Conservation (phyloP, 2,113 vertebrate genomes). For the Callaeas wilsoni region DNA sequence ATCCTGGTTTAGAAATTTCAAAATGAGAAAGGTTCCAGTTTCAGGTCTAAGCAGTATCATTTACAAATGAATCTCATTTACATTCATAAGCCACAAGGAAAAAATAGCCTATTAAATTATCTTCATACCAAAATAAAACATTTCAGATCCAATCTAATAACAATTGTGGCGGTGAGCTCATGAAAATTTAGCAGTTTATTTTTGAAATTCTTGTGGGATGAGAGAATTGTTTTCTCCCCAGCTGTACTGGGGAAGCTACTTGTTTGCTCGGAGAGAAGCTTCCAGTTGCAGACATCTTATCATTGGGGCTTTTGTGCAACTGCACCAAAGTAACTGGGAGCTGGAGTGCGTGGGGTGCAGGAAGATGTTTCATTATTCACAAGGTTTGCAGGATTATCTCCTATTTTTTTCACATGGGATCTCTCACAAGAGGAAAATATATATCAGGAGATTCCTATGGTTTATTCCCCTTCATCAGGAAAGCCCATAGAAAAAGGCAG, state of each 20-base stretch:
- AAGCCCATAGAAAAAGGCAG: neutral
- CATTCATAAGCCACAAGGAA: neutral
- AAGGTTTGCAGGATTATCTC: neutral
- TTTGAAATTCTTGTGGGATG: neutral
- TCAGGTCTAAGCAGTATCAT: neutral
- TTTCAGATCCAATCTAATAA: neutral
- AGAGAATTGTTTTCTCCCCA: neutral
- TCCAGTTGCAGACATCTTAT: neutral
- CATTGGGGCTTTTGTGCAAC: neutral
- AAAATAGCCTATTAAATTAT: neutral
- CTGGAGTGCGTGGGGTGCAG: neutral
- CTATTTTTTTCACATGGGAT: neutral
- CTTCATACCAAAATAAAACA: neutral
- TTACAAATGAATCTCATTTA: neutral
- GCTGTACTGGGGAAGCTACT: neutral
- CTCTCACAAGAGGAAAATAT: neutral
- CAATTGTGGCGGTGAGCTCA: neutral
- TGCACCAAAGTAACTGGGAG: neutral
- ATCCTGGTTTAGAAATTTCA: neutral
- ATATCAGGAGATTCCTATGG: neutral
- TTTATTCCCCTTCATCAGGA: neutral
- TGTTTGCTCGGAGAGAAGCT: neutral
- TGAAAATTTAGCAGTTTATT: slow-evolving; percentile 11
- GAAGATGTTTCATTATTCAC: neutral
- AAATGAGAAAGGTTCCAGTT: neutral